Conservation (phyloP, 2,113 vertebrate genomes). For the Ancistrus triradiatus region DNA sequence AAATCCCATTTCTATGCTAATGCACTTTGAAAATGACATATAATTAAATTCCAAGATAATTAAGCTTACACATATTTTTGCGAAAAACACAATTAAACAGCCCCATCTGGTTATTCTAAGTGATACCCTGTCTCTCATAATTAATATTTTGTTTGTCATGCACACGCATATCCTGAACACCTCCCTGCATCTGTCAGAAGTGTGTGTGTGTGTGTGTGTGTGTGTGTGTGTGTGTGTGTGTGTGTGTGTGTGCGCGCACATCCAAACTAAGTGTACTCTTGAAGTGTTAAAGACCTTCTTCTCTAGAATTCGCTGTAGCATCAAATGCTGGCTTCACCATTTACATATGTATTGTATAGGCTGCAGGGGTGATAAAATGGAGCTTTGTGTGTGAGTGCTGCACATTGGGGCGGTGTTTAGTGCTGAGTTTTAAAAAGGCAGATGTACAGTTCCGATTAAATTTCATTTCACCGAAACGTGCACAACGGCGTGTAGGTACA, state of each 20-base stretch:
- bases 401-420: too few relatives aligned
- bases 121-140: conserved; percentile 46
- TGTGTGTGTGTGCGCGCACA: too few relatives aligned
- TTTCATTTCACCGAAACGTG: too few relatives aligned
- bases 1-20: conserved; percentile 48
- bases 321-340: neutral
- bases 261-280: conserved; percentile 6
- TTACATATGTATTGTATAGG: neutral
- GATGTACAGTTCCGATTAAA: too few relatives aligned
- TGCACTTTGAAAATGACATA: conserved; percentile 44
- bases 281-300: too few relatives aligned
- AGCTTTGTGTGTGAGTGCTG: neutral
- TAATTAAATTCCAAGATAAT: conserved; percentile 51
- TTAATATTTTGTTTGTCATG: conserved; percentile 52
- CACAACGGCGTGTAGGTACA: too few relatives aligned
- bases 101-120: conserved; percentile 49
- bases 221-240: neutral
- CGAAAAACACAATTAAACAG: conserved; percentile 43
- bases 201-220: conserved; percentile 6
- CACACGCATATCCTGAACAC: conserved; percentile 38
- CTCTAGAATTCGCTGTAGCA: too few relatives aligned
- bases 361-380: neutral
- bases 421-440: too few relatives aligned
- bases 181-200: conserved; percentile 44
- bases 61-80: conserved; percentile 44